Base-by-base conservation (phyloP, 1,140 invertebrate species). In the Monochamus saltuarius region DNA sequence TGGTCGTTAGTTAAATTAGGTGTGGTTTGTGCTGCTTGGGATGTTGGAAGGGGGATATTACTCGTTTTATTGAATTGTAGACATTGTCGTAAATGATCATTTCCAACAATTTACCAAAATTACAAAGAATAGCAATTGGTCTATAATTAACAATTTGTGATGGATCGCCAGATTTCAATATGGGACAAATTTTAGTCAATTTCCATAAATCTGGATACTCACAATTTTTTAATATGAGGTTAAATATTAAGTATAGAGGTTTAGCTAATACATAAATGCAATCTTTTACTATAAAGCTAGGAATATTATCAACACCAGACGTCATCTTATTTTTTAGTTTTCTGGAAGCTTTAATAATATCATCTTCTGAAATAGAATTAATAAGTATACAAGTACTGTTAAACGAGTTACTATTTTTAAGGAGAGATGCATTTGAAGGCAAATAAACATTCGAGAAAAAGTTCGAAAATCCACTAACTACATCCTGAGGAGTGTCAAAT, bases 51-150 rank as follows among this genome's bases (percentile, higher is more conserved):
- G 22, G 37, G 11, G 52, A n/a, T 55, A 55, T 55, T 22, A 22
- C 2, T 11, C 42, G 39, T 19, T 39, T 55, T 17, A 55, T 19
- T 42, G n/a, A 17, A 22, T 17, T 37, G 42, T 42, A 55, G 19
- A 55, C 42, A n/a, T n/a, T 55, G 38, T 43, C 42, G 19, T 55
- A 42, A 19, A 42, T 22, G 22, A 37, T 42, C 52, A 42, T 55
- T 39, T 59, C 46, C 50, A 59, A 51, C 9, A 59, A 14, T 36
- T 59, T 59, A 16, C 46, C 46, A 29, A 59, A 59, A 29, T 51
- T 59, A 46, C 35, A 50, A n/a, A 59, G 22, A 38, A 59, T 37
- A 35, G 38, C 38, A 35, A 59, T 59, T 13, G 56, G 56, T 36
- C 56, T 19, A 50, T 59, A 59, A 34, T 59, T 59, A 22, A 19